Evolutionary conservation across 2,113 vertebrate species (phyloP), one percentile per base, ranked within the genome.

Genomic region (Peromyscus californicus): DNA sequence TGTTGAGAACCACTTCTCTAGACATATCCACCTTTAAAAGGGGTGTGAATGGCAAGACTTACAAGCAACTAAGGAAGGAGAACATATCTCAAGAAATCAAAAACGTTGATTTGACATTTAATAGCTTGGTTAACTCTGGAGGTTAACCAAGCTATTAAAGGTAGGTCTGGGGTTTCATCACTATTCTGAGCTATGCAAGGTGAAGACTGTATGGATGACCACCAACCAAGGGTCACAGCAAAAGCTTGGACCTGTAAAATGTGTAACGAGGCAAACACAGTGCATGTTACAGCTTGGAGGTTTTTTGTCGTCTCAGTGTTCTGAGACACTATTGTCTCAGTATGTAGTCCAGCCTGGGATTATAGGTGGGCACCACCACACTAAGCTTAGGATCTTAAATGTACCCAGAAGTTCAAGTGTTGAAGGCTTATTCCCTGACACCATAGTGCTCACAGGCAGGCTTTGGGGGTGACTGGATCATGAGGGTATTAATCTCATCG

Each of bases 171-270:
- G 42, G 36, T 85, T 95, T 67, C 67, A 51, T 45, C 90, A 48
- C 78, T 70, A 12, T 51, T 92, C 22, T 87, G 89, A 90, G 61
- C 12, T 63, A 48, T 31, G 15, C 76, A 54, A 80, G 51, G 36
- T 80, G 57, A 19, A 6, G 16, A 11, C 45, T 42, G 4, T 48
- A 83, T 61, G 48, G 19, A 57, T 65, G 61, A 45, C 63, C 89
- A 15, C 75, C 91, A 24, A 63, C 51, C 39, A 17, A 48, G 45
- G 48, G 72, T 70, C 33, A 3, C 42, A 76, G 36, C 65, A 74
- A n/a, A 96, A 90, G 42, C 69, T 94, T 69, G 59, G 48, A 51
- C 91, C 72, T 76, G 59, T 80, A 31, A 91, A 95, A 89, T 89
- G 33, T 76, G n/a, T 86, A 22, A 88, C 36, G 51, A 89, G 26